These are phyloP conservation scores for Cheilosia urbana DNA, from an alignment of 2,888 invertebrate species.

Conservation along the genomic window DNA sequence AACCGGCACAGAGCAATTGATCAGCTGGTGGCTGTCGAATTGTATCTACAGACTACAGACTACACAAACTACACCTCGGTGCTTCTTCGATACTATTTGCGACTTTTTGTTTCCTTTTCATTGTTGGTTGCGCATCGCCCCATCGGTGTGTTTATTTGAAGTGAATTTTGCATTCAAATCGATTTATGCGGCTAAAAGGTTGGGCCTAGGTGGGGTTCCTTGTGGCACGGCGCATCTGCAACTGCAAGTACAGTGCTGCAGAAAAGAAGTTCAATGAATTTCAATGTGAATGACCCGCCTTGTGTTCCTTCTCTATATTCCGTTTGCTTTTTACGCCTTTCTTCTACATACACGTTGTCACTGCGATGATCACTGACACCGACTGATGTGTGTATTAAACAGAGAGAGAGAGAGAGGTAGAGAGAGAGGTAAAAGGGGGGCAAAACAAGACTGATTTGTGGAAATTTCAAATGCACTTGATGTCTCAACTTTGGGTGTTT, in stretches of 20 bases:
- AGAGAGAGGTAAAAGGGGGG: background rate
- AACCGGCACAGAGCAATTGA: slow-evolving; percentile 58
- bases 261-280: slow-evolving; percentile 55
- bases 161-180: slow-evolving; percentile 42
- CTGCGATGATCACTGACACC: background rate
- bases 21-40: slow-evolving; percentile 41
- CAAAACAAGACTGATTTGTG: slow-evolving; percentile 18
- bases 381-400: slow-evolving; percentile 1
- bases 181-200: slow-evolving; percentile 47
- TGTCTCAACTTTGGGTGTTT: slow-evolving; percentile 59
- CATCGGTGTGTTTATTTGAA: background rate
- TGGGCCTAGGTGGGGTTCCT: slow-evolving; percentile 47
- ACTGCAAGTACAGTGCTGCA: slow-evolving; percentile 19
- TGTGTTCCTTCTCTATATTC: slow-evolving; percentile 1
- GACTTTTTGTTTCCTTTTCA: background rate
- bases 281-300: slow-evolving; percentile 60
- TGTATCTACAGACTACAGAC: slow-evolving; percentile 12
- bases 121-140: background rate
- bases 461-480: slow-evolving; percentile 52
- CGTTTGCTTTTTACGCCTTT: slow-evolving; percentile 53
- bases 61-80: background rate
- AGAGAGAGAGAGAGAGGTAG: background rate
- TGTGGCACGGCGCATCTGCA: slow-evolving; percentile 33
- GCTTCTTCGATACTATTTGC: slow-evolving; percentile 3
- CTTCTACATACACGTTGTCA: slow-evolving; percentile 8